Evolutionary conservation across 2,888 invertebrate genomes (phyloP), one percentile per base, ranked within the genome.

Genomic region (Halocaridina rubra): DNA sequence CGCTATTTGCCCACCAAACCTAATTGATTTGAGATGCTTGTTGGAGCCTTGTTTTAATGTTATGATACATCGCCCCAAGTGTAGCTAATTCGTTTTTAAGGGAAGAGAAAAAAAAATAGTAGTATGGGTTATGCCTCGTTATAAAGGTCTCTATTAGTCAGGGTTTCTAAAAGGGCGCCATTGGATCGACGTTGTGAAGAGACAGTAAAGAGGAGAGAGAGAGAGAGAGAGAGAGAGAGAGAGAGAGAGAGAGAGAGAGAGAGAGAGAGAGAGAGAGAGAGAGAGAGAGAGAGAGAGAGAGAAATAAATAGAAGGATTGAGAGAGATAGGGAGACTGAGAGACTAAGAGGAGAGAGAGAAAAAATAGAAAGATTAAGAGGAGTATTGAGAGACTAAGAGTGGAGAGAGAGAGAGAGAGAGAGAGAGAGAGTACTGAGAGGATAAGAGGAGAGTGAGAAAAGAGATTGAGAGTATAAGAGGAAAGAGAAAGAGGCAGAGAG

Each of bases 1-100:
- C 76, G 76, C 76, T 77, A 77, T 77, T 61, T 30, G 61, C 19
- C n/a, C 59, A 22, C 61, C 13, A 32, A 77, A 22, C 30, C 32
- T 61, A 80, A 80, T 80, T 74, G 74, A 80, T 80, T 80, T n/a
- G 80, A 72, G 39, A 80, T 74, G 80, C 80, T 80, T 74, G 80
- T 80, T 80, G 61, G n/a, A 33, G 27, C 61, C 39, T 39, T 61
- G 80, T 72, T 59, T 61, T 72, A 80, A 61, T 80, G 74, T 80
- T 80, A 80, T 80, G 80, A 80, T 80, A 80, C 80, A 80, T 80
- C 72, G 74, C 3, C 74, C n/a, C n/a, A n/a, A 24, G 80, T 61
- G 72, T 80, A 59, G 32, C 80, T 4, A 80, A 80, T 74, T 57
- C 69, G 69, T n/a, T n/a, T n/a, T n/a, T n/a, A n/a, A n/a, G n/a